phyloP scores from a whole-genome alignment of 2,797 vertebrate species.

The Oryzias dopingdopingensis region DNA sequence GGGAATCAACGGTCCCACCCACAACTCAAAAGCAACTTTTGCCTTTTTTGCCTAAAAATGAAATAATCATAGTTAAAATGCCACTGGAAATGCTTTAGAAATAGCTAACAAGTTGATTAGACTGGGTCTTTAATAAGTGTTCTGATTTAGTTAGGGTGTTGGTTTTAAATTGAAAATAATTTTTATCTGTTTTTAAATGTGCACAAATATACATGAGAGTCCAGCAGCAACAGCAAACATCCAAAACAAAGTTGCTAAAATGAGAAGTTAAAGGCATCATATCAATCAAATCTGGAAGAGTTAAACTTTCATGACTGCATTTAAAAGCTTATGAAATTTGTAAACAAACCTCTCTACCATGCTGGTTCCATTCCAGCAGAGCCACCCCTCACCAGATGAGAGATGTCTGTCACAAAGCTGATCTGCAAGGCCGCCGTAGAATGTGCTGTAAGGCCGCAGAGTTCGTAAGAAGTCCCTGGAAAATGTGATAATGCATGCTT shows the following conservation, averaged over 20 bases:
- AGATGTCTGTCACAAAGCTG: conserved; percentile 81
- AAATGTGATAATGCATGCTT: conserved; percentile 2
- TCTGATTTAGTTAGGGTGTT: background rate
- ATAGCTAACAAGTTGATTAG: too few relatives aligned
- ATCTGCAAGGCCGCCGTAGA: conserved; percentile 83
- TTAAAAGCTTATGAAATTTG: background rate
- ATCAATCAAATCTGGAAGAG: too few relatives aligned
- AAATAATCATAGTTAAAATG: too few relatives aligned
- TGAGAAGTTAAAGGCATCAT: background rate
- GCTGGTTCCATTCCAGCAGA: conserved; percentile 86
- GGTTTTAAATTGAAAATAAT: background rate
- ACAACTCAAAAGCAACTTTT: too few relatives aligned
- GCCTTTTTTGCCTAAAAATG: too few relatives aligned
- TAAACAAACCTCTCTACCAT: conserved; percentile 79
- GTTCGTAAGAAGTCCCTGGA: conserved; percentile 83
- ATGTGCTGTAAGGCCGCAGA: conserved; percentile 76
- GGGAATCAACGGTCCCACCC: too few relatives aligned
- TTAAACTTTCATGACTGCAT: background rate
- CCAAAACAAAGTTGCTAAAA: background rate
- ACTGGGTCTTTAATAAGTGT: background rate
- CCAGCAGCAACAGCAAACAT: background rate
- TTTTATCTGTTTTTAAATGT: too few relatives aligned
- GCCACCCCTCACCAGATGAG: conserved; percentile 73
- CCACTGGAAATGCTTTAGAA: too few relatives aligned
- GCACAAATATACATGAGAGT: too few relatives aligned